phyloP scores from a whole-genome alignment of 2,113 vertebrate species.

The Chaenocephalus aceratus region DNA sequence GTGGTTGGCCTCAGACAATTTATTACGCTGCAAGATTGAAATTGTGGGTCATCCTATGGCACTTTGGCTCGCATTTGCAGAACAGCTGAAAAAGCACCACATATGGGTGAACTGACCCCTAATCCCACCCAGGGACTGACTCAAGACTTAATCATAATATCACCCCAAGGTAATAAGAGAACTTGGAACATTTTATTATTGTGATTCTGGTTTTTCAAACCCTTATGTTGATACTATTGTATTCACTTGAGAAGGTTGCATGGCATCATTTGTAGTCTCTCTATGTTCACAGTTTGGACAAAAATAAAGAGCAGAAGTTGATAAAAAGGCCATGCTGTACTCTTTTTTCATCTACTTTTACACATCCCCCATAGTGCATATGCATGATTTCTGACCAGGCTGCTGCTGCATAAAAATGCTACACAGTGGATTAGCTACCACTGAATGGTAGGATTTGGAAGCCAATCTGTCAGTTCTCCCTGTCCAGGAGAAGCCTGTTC shows the following conservation, averaged over 20 bases:
- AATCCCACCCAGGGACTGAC: constrained; percentile 48
- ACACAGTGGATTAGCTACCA: constrained; percentile 72
- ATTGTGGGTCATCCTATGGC: constrained; percentile 63
- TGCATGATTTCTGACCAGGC: constrained; percentile 68
- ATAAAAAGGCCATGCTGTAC: constrained; percentile 21
- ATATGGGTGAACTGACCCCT: constrained; percentile 70
- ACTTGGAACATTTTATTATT: constrained; percentile 53
- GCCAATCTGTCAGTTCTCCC: constrained; percentile 75
- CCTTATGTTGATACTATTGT: constrained; percentile 66
- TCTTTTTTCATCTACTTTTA: constrained; percentile 55
- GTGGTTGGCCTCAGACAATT: constrained; percentile 48
- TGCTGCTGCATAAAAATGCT: constrained; percentile 67
- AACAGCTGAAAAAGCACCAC: constrained; percentile 44
- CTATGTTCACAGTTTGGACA: constrained; percentile 42
- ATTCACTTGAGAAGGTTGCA: constrained; percentile 53
- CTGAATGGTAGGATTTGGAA: constrained; percentile 79
- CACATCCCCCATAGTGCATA: constrained; percentile 46
- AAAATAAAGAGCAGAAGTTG: constrained; percentile 25
- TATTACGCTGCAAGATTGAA: constrained; percentile 60
- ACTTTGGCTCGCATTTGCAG: constrained; percentile 51
- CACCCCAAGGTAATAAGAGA: constrained; percentile 54
- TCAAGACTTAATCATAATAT: constrained; percentile 50
- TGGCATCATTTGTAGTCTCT: constrained; percentile 52
- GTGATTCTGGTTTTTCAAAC: constrained; percentile 41
- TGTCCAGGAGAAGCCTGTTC: constrained; percentile 75